Evolutionary conservation across 2,113 vertebrate genomes (phyloP), one percentile per base, ranked within the genome.

Genomic region (Equus przewalskii): DNA sequence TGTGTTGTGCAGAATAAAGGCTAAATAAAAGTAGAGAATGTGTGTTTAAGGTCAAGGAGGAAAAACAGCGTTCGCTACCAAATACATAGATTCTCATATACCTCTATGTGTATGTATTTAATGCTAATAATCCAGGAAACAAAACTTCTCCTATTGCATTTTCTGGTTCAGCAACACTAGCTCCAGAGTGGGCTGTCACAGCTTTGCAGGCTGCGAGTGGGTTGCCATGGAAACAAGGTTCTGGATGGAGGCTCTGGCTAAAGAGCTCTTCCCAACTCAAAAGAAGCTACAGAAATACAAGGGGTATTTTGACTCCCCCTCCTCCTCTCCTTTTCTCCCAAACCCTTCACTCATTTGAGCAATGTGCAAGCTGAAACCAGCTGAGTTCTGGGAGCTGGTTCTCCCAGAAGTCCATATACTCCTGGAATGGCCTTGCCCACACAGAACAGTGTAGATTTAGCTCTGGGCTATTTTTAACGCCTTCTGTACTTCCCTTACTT

Each of bases 151-250:
- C 84, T 95, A 58, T 51, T 0, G 96, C 3, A 90, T 98, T 98
- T 98, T 98, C 98, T 98, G 97, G 97, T 98, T 99, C 97, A 86
- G 97, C 0, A 1, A 93, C 94, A 97, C 96, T 94, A 94, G 94
- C 91, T 98, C 97, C 96, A 69, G 97, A 98, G 89, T 90, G 85
- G 2, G 73, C 94, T 97, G 97, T 98, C 24, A 94, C 94, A 97
- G 98, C 96, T 97, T 92, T 96, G 94, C 93, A 95, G 95, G 96
- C 98, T 97, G 98, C 97, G 94, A 98, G 97, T 5, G 0, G 0
- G 99, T 99, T 98, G 98, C 98, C 95, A 97, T 98, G 97, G 98
- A 92, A 99, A 99, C 98, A n/a, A 95, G 98, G 96, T 98, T 97
- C 97, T 98, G 97, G 98, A 98, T 97, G 92, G 86, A 95, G 89